These are phyloP conservation scores for Cichlasoma orientale DNA, from an alignment of 2,797 vertebrate species.

Conservation along the genomic window DNA sequence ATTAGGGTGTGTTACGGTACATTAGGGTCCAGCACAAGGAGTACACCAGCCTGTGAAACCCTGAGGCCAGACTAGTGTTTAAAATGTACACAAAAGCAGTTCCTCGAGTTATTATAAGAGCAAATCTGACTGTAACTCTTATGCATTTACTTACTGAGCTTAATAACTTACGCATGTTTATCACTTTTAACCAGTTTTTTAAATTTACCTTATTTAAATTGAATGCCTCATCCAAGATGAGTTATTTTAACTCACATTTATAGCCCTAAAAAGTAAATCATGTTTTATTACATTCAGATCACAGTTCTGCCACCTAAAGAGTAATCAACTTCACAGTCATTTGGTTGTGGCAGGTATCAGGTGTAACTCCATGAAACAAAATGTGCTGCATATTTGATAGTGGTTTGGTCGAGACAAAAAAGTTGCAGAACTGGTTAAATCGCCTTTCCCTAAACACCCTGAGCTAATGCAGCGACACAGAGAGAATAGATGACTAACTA, in stretches of 20 bases:
- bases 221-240: neutral
- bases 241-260: neutral
- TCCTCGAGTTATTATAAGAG: fast-evolving
- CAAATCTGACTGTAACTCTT: neutral
- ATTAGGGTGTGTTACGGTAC: too few species aligned
- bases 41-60: neutral
- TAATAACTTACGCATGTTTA: neutral
- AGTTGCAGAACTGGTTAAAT: constrained; percentile 55
- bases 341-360: neutral
- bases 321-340: neutral
- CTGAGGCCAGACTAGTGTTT: too few species aligned
- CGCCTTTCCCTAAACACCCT: neutral
- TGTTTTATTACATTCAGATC: neutral
- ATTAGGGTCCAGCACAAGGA: fast-evolving
- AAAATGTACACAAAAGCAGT: neutral
- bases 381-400: neutral
- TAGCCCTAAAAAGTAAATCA: fast-evolving
- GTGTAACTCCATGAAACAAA: neutral
- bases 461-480: neutral
- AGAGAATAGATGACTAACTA: constrained; percentile 46
- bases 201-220: fast-evolving
- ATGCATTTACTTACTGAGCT: neutral
- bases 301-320: neutral
- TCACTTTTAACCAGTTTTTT: neutral
- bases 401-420: constrained; percentile 27